Conservation (phyloP, 2,797 vertebrate genomes). For the Poeciliopsis infans region DNA sequence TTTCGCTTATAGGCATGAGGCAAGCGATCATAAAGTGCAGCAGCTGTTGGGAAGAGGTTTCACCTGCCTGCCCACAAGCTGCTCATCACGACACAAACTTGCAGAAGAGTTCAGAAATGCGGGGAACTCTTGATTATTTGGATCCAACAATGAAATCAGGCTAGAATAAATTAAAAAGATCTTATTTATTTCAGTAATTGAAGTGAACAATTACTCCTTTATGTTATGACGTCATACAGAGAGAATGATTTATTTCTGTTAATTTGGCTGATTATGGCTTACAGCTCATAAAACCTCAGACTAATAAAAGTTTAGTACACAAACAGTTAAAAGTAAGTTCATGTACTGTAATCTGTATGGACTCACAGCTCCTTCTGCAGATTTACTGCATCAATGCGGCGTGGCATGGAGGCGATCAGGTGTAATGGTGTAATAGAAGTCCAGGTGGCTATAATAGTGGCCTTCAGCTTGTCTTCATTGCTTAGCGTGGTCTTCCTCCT, state of each 20-base stretch:
- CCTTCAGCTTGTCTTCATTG: background rate
- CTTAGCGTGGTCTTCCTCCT: background rate
- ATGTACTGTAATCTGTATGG: background rate
- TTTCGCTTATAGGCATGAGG: slow-evolving; percentile 71
- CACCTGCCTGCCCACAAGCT: slow-evolving; percentile 64
- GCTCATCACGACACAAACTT: slow-evolving; percentile 33
- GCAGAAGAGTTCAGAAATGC: slow-evolving; percentile 39
- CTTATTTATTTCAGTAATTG: background rate
- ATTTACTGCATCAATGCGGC: background rate
- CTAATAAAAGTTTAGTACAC: background rate
- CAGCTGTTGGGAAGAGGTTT: slow-evolving; percentile 70
- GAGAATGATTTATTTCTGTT: background rate
- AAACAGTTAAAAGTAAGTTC: background rate
- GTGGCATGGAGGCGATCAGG: background rate
- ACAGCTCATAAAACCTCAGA: background rate
- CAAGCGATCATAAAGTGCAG: slow-evolving; percentile 64
- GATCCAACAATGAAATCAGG: slow-evolving; percentile 10
- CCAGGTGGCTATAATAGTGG: background rate
- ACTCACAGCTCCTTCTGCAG: background rate
- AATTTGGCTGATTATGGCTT: background rate
- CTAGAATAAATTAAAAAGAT: background rate
- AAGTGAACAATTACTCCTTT: background rate
- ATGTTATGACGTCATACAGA: background rate
- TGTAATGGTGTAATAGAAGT: background rate
- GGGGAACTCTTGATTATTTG: slow-evolving; percentile 18